Evolutionary conservation across 1,140 invertebrate species (phyloP).

Genomic region (Drosophila watanabei): DNA sequence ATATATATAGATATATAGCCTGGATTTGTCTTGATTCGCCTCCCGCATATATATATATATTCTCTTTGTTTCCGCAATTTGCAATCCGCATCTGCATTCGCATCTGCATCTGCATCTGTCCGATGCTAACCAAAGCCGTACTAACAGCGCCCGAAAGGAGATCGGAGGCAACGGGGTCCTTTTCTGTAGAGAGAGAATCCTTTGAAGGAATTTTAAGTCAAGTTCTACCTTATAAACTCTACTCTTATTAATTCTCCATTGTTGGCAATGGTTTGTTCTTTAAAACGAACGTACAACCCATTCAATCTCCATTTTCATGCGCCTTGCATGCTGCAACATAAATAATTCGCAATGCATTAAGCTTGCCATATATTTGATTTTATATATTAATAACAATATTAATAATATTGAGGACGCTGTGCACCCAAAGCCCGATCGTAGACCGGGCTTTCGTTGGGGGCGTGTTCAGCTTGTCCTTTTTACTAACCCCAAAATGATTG

Average conservation of each 20-base stretch:
- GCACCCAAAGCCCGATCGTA: neutral
- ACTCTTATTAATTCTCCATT: neutral
- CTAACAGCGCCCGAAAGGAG: slow-evolving; percentile 28
- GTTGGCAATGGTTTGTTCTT: neutral
- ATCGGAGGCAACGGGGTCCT: neutral
- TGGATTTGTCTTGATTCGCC: slow-evolving; percentile 41
- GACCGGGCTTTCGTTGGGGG: neutral
- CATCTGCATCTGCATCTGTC: slow-evolving; percentile 5
- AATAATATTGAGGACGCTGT: neutral
- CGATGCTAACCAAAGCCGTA: slow-evolving; percentile 20
- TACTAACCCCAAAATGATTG: slow-evolving; percentile 24
- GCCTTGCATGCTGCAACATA: slow-evolving; percentile 36
- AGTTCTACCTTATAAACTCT: neutral
- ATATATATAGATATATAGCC: slow-evolving; percentile 12
- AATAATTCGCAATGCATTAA: slow-evolving; percentile 34
- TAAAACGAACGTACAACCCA: neutral
- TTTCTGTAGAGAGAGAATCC: neutral
- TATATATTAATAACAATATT: neutral
- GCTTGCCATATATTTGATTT: slow-evolving; percentile 25
- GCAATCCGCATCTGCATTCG: slow-evolving; percentile 2
- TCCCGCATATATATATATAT: slow-evolving; percentile 11
- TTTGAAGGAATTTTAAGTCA: neutral
- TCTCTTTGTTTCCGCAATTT: slow-evolving; percentile 11
- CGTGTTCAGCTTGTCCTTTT: slow-evolving; percentile 46
- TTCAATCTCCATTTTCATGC: slow-evolving; percentile 7